Percentiles rank a stretch among this genome's conserved stretches.
phyloP scores from a whole-genome alignment of 2,797 vertebrate species.

The Urosaurus nigricauda region DNA sequence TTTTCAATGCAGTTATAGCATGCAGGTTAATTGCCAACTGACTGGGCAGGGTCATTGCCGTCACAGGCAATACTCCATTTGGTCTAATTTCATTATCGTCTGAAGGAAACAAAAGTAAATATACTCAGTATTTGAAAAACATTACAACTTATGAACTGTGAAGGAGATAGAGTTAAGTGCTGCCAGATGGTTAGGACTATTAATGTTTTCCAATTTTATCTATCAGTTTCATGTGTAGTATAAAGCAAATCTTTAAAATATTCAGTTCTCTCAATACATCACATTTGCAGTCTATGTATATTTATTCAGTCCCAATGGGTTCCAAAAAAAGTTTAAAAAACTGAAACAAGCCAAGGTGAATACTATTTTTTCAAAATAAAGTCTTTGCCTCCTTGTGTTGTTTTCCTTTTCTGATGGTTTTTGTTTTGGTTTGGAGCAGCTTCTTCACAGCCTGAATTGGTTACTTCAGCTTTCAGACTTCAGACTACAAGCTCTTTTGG shows the following conservation, averaged over 20 bases:
- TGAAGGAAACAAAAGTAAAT: slow-evolving; percentile 58
- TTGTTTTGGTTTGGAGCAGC: not conserved
- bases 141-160: not conserved
- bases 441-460: not conserved
- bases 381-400: not conserved
- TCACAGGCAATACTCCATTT: slow-evolving; percentile 70
- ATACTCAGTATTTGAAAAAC: slow-evolving; percentile 10
- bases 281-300: not conserved
- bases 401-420: not conserved
- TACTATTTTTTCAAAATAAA: not conserved
- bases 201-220: not conserved
- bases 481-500: not conserved
- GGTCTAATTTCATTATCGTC: slow-evolving; percentile 79
- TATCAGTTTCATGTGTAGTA: not conserved
- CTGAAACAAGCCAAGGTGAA: not conserved
- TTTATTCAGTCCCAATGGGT: not conserved
- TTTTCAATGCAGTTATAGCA: slow-evolving; percentile 85
- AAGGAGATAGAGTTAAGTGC: not conserved
- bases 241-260: not conserved
- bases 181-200: accelerated
- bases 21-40: slow-evolving; percentile 87
- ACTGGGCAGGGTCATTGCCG: slow-evolving; percentile 94
- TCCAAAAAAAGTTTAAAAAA: not conserved
- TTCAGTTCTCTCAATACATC: not conserved
- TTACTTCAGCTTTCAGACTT: not conserved